These are phyloP conservation scores for Cosmorhoe ocellata DNA, from an alignment of 2,888 invertebrate genomes.

Conservation along the genomic window DNA sequence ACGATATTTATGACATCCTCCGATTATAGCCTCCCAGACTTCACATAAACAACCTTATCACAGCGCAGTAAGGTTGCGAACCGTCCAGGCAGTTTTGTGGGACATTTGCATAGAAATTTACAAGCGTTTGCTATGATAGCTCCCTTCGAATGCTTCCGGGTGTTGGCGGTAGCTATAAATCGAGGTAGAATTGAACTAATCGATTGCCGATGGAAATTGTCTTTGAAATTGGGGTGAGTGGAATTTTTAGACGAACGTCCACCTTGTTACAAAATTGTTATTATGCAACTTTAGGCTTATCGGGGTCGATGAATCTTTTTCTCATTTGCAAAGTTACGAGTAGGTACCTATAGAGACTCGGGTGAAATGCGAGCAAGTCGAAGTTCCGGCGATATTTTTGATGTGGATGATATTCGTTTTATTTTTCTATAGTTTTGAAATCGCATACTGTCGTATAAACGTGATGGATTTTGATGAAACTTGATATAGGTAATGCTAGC, in stretches of 20 bases:
- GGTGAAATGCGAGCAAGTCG: too few species aligned
- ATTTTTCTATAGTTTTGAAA: too few species aligned
- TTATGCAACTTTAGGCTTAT: too few species aligned
- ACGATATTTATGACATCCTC: conserved; percentile 68
- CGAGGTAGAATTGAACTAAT: conserved; percentile 33
- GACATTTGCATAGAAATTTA: conserved; percentile 77
- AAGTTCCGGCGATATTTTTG: too few species aligned
- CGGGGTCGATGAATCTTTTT: too few species aligned
- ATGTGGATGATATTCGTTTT: too few species aligned
- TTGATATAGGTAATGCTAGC: too few species aligned
- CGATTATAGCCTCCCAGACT: conserved; percentile 58
- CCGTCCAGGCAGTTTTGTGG: conserved; percentile 11
- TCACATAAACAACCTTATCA: conserved; percentile 28
- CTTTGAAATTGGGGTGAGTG: conserved; percentile 13
- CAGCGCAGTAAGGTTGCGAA: conserved; percentile 3
- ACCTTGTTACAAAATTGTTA: too few species aligned
- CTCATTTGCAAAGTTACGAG: too few species aligned
- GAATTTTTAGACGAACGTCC: background rate
- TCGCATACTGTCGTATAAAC: too few species aligned
- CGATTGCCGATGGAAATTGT: conserved; percentile 28
- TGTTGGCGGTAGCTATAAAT: conserved; percentile 28
- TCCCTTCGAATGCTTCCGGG: conserved; percentile 42
- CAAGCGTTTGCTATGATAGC: conserved; percentile 55
- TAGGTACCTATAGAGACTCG: too few species aligned
- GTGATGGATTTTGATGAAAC: too few species aligned